Conservation (phyloP, 2,113 vertebrate species). For the Brienomyrus brachyistius region DNA sequence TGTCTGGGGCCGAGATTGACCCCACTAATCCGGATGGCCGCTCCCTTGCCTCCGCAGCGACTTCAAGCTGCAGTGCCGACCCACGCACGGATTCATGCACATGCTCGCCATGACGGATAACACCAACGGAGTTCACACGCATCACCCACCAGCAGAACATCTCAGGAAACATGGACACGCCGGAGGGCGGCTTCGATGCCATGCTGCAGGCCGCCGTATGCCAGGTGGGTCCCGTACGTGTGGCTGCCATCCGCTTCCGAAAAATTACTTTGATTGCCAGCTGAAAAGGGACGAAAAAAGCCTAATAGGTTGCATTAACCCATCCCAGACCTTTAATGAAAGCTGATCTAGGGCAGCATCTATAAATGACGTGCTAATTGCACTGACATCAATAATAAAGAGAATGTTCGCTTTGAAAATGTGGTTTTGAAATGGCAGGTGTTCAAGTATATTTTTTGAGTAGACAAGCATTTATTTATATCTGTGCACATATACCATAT, state of each 20-base stretch:
- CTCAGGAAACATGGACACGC: conserved; percentile 93
- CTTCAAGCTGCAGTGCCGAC: conserved; percentile 83
- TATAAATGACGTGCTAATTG: background rate
- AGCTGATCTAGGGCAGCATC: background rate
- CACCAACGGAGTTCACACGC: conserved; percentile 82
- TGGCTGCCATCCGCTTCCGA: background rate
- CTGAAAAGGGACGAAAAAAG: background rate
- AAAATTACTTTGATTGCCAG: background rate
- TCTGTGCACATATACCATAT: background rate
- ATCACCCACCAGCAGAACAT: conserved; percentile 85
- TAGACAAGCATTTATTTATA: background rate
- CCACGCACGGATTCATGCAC: conserved; percentile 90
- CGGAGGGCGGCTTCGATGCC: conserved; percentile 90
- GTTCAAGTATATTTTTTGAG: background rate
- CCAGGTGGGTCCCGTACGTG: conserved; percentile 65
- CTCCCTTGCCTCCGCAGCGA: conserved; percentile 56
- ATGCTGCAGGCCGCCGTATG: conserved; percentile 95
- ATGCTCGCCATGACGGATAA: conserved; percentile 87
- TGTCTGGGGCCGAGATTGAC: background rate
- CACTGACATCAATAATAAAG: background rate
- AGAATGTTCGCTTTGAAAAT: background rate
- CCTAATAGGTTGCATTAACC: background rate
- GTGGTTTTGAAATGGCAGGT: background rate
- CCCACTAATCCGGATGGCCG: background rate
- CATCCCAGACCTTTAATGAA: background rate